Evolutionary conservation across 1,140 invertebrate genomes (phyloP), one percentile per base, ranked within the genome.

Genomic region (Bicyclus anynana): DNA sequence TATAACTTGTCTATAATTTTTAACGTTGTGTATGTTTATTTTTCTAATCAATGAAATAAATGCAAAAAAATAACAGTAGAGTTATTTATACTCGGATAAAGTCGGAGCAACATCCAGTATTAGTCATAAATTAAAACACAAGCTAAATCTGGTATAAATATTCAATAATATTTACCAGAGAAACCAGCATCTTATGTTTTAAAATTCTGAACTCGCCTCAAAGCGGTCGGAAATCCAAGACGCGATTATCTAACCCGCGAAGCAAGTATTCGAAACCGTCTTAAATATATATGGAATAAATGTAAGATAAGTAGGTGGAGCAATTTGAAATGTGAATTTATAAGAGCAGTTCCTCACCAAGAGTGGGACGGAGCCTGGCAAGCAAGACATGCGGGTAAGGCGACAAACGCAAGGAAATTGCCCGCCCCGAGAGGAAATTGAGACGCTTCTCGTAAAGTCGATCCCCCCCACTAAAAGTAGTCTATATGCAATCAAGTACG

Each of bases 331-430:
- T 0, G 13, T 40, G 13, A 17, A 40, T 40, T 40, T 16, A 16
- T 40, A 7, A 14, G 16, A 40, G 37, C 5, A 40, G 16, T 16
- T 17, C 37, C 37, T 3, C 9, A 35, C 33, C 4, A 40, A 17
- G 13, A 16, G 13, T 40, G 37, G 13, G 27, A 50, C 17, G 27
- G 17, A 37, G 33, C 13, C 16, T 46, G 23, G 21, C 16, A n/a
- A 53, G 20, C 27, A 40, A 55, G 44, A 14, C 42, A 13, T n/a
- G 50, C 21, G 17, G 40, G 56, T 35, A 35, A 52, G 53, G 46
- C 62, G 71, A 68, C 73, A 74, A 78, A 78, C 71, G 66, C 56
- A 51, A 76, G 72, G 74, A 79, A 79, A 81, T 79, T 74, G 68
- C 61, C 62, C 54, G 52, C 54, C 53, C 61, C 62, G 56, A 35